These are phyloP conservation scores for Lophius americanus DNA, from an alignment of 2,797 vertebrate genomes.

Conservation along the genomic window DNA sequence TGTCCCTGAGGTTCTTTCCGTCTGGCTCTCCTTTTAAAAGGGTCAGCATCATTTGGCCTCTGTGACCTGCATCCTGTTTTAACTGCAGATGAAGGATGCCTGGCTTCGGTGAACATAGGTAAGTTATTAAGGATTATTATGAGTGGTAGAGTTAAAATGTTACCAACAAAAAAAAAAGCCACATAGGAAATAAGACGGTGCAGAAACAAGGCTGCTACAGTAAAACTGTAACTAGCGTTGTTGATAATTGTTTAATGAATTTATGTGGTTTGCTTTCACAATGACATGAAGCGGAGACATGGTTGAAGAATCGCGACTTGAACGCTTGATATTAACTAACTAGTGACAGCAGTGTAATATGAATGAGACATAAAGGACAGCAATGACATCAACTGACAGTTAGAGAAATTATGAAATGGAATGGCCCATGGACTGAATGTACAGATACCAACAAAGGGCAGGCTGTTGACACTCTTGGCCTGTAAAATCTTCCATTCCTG, in stretches of 20 bases:
- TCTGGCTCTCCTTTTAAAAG: neutral
- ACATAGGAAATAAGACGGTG: neutral
- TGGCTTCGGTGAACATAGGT: neutral
- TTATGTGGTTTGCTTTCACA: neutral
- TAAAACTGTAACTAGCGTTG: neutral
- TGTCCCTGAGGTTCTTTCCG: neutral
- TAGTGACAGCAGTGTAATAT: neutral
- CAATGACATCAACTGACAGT: slow-evolving; percentile 2
- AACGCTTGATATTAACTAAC: neutral
- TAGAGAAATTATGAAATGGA: neutral
- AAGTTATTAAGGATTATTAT: neutral
- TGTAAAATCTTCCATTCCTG: slow-evolving; percentile 46
- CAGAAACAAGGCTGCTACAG: neutral
- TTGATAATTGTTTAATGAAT: neutral
- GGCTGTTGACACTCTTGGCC: slow-evolving; percentile 36
- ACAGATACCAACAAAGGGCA: slow-evolving; percentile 40
- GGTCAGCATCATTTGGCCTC: slow-evolving; percentile 14
- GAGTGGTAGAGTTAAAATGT: neutral
- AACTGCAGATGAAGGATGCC: neutral
- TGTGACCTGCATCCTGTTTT: neutral
- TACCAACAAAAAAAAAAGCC: neutral
- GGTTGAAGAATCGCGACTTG: neutral
- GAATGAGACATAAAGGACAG: neutral
- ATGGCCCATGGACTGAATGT: slow-evolving; percentile 48
- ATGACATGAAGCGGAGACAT: neutral